phyloP scores from a whole-genome alignment of 2,888 invertebrate species.

The Brenthis daphne region DNA sequence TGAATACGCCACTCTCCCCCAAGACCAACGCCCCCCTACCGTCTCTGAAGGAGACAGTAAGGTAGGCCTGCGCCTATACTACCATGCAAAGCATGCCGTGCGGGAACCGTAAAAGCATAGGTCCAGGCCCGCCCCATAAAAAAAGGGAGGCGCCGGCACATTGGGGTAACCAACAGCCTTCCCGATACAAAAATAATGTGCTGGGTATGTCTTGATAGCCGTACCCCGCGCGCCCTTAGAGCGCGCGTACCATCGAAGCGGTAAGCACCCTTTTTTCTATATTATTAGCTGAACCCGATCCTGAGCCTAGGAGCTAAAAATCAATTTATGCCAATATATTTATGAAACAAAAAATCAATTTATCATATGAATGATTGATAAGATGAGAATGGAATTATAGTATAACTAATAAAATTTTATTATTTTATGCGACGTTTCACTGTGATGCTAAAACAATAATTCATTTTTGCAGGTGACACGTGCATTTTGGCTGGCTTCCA shows the following conservation, averaged over 20 bases:
- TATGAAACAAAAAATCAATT: neutral
- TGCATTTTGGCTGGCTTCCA: conserved; percentile 31
- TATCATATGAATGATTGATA: neutral
- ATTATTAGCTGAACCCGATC: too few relatives aligned
- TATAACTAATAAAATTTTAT: conserved; percentile 10
- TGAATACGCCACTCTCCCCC: too few relatives aligned
- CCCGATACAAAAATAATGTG: conserved; percentile 87
- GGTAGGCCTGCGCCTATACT: too few relatives aligned
- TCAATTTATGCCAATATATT: neutral
- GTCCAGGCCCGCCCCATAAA: too few relatives aligned
- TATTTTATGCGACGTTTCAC: conserved; percentile 21
- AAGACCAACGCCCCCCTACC: too few relatives aligned
- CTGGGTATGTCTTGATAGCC: conserved; percentile 93
- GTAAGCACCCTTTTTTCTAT: conserved; percentile 86
- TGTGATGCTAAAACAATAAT: conserved; percentile 30
- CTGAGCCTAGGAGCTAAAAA: too few relatives aligned
- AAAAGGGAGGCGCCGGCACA: conserved; percentile 85
- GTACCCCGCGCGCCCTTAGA: conserved; percentile 85
- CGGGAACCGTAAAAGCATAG: too few relatives aligned
- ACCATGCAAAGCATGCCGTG: too few relatives aligned
- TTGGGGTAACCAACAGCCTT: conserved; percentile 88
- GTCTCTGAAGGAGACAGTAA: too few relatives aligned
- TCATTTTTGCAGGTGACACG: conserved; percentile 35
- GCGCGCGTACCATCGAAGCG: conserved; percentile 86
- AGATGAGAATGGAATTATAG: neutral